Conservation (phyloP, 2,888 invertebrate species). For the Ennomos erosarius region DNA sequence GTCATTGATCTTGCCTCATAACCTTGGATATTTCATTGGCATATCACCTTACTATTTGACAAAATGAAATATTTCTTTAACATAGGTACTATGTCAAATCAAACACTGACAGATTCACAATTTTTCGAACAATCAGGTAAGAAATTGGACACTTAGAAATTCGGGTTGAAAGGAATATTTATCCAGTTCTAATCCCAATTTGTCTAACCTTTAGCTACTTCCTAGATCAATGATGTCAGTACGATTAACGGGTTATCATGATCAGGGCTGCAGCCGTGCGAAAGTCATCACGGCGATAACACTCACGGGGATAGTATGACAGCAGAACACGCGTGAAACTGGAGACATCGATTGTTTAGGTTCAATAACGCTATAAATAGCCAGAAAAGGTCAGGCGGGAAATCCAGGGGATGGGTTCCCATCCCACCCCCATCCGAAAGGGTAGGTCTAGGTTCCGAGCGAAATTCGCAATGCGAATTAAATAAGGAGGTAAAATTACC, state of each 20-base stretch:
- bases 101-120: too few species aligned
- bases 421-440: slow-evolving; percentile 31
- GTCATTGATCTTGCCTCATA: too few species aligned
- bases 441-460: slow-evolving; percentile 19
- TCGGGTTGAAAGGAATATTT: too few species aligned
- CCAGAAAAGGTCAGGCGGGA: slow-evolving; percentile 77
- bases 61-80: too few species aligned
- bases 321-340: slow-evolving; percentile 47
- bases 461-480: slow-evolving; percentile 37
- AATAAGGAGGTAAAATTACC: slow-evolving; percentile 51
- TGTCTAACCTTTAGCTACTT: not conserved
- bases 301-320: slow-evolving; percentile 7
- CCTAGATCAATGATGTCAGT: not conserved
- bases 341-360: slow-evolving; percentile 69
- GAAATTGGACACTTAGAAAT: too few species aligned
- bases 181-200: too few species aligned
- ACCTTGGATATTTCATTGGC: too few species aligned
- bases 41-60: too few species aligned
- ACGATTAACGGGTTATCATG: slow-evolving; percentile 31
- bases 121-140: too few species aligned
- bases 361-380: slow-evolving; percentile 73
- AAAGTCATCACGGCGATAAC: slow-evolving; percentile 12
- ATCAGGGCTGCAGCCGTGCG: slow-evolving; percentile 18
- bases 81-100: too few species aligned
- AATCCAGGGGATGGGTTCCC: slow-evolving; percentile 52